Percentiles rank a stretch among this genome's conserved stretches.
Evolutionary conservation across 2,888 invertebrate species (phyloP).

Genomic region (Yponomeuta plumbellus): DNA sequence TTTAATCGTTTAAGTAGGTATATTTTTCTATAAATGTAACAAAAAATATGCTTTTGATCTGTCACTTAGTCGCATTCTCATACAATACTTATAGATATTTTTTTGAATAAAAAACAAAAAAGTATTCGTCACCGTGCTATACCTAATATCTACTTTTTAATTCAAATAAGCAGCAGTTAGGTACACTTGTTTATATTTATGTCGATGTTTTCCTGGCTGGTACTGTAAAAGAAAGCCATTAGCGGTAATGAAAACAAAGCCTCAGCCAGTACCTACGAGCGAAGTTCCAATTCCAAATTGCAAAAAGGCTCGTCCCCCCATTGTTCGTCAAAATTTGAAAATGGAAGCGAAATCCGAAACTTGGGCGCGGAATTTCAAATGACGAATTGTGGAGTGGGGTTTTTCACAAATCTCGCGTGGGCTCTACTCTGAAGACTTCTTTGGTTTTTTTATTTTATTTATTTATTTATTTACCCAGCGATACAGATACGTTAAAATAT

Average conservation of each 20-base stretch:
- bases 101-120: too few relatives aligned
- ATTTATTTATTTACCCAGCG: too few relatives aligned
- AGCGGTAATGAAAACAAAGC: not conserved
- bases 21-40: too few relatives aligned
- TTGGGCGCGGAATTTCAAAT: slow-evolving; percentile 71
- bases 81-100: too few relatives aligned
- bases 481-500: too few relatives aligned
- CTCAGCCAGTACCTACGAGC: not conserved
- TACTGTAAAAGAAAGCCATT: not conserved
- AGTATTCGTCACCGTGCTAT: too few relatives aligned
- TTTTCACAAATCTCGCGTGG: slow-evolving; percentile 42
- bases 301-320: slow-evolving; percentile 37
- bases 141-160: too few relatives aligned
- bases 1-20: too few relatives aligned
- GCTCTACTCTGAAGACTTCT: not conserved
- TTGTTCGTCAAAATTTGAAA: slow-evolving; percentile 44
- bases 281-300: slow-evolving; percentile 37
- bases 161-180: not conserved
- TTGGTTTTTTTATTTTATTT: not conserved
- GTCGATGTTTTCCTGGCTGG: not conserved
- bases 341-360: slow-evolving; percentile 57
- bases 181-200: not conserved
- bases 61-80: too few relatives aligned
- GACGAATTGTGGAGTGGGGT: slow-evolving; percentile 68
- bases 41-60: too few relatives aligned